A percentile compares a stretch with the other conserved stretches of the same genome.
phyloP scores from a whole-genome alignment of 2,797 vertebrate species.

The Halcyon smyrnensis region DNA sequence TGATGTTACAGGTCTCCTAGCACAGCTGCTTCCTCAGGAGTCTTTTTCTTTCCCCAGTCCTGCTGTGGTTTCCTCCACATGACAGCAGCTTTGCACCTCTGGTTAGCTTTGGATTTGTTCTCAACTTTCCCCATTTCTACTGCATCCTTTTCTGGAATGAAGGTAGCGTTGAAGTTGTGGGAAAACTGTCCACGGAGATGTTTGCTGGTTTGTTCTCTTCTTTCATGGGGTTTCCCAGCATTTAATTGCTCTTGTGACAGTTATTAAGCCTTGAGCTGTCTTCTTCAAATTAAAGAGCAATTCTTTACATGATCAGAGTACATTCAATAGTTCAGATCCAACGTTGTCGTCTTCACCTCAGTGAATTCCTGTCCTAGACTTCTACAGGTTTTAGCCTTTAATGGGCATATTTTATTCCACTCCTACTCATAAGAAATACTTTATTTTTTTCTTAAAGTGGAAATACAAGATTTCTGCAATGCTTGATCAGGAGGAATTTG shows the following conservation, averaged over 20 bases:
- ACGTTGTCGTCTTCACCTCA: neutral
- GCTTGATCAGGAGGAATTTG: neutral
- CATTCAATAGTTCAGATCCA: neutral
- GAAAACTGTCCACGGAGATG: neutral
- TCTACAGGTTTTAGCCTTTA: neutral
- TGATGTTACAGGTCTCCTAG: neutral
- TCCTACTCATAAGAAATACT: neutral
- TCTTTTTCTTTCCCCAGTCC: neutral
- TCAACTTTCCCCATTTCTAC: neutral
- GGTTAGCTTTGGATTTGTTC: neutral
- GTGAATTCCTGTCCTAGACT: neutral
- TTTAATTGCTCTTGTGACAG: neutral
- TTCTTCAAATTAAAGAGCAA: neutral
- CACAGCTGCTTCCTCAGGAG: neutral
- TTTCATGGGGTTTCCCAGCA: neutral
- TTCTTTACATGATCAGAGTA: neutral
- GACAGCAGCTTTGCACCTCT: neutral
- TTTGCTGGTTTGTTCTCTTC: neutral
- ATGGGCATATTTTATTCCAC: neutral
- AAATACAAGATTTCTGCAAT: neutral
- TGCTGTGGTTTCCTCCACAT: neutral
- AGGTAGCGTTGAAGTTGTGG: neutral
- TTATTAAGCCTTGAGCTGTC: neutral
- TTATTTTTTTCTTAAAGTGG: neutral
- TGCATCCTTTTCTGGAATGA: neutral